These are phyloP conservation scores for Platyrinchus mystaceus DNA, from an alignment of 2,797 vertebrate species.

Conservation along the genomic window DNA sequence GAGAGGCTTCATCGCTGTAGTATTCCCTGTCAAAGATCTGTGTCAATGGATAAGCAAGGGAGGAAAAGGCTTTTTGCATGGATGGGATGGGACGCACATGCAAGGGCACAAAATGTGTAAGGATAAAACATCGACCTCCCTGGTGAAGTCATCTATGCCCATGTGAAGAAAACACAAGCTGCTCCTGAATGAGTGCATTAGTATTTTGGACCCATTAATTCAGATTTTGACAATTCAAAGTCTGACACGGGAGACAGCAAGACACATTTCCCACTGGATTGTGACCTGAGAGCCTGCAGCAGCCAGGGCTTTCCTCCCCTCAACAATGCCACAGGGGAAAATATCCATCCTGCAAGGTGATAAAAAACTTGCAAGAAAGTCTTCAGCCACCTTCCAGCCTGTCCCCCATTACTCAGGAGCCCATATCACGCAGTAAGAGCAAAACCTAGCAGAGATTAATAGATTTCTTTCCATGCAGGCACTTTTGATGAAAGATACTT, in stretches of 20 bases:
- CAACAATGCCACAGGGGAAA: fast-evolving
- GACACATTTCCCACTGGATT: background rate
- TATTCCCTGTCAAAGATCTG: background rate
- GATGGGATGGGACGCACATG: background rate
- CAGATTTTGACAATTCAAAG: background rate
- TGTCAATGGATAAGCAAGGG: background rate
- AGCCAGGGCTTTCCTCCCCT: background rate
- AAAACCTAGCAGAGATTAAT: background rate
- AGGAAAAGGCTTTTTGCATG: background rate
- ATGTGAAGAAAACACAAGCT: background rate
- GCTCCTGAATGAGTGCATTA: background rate
- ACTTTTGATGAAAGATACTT: background rate
- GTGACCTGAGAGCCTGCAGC: background rate
- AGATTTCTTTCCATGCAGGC: background rate
- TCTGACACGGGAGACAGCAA: background rate
- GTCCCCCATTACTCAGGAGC: background rate
- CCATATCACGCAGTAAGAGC: background rate
- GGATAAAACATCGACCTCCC: background rate
- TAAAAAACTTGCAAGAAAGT: background rate
- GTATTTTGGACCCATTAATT: background rate
- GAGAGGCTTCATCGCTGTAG: background rate
- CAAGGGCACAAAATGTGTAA: background rate
- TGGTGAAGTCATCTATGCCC: background rate
- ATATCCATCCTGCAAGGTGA: background rate
- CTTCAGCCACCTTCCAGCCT: background rate